These are phyloP conservation scores for Euplagia quadripunctaria DNA, from an alignment of 2,888 invertebrate species.

Conservation along the genomic window DNA sequence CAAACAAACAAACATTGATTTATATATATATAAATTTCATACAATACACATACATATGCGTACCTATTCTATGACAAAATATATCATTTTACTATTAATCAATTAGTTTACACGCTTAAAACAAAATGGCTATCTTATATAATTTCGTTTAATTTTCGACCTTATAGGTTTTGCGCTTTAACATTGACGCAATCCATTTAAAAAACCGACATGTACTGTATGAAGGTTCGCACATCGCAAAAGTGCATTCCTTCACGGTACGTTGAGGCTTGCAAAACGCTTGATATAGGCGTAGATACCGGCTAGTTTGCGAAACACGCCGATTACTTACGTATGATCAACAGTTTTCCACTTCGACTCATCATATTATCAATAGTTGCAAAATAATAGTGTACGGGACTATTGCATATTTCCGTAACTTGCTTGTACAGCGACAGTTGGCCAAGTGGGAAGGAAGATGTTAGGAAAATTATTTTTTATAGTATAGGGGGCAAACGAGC, in stretches of 20 bases:
- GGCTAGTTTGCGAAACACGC: slow-evolving; percentile 58
- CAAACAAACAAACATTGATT: too few species aligned
- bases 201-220: background rate
- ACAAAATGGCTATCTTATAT: background rate
- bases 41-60: too few species aligned
- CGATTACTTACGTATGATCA: slow-evolving; percentile 61
- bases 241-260: slow-evolving; percentile 75
- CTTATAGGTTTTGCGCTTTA: background rate
- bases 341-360: slow-evolving; percentile 62
- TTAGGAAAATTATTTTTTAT: too few species aligned
- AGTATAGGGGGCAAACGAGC: too few species aligned
- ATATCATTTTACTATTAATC: background rate
- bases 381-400: slow-evolving; percentile 28
- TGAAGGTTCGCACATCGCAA: slow-evolving; percentile 51
- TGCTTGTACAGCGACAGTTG: background rate
- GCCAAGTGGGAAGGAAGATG: background rate
- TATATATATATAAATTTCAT: too few species aligned
- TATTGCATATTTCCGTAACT: slow-evolving; percentile 5
- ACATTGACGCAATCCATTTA: background rate
- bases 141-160: background rate
- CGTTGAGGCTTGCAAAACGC: slow-evolving; percentile 71
- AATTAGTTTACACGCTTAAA: background rate
- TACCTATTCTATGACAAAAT: too few species aligned
- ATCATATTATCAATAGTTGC: slow-evolving; percentile 43
- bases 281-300: slow-evolving; percentile 67